Conservation (phyloP, 2,888 invertebrate genomes). For the Pachydiplax longipennis region DNA sequence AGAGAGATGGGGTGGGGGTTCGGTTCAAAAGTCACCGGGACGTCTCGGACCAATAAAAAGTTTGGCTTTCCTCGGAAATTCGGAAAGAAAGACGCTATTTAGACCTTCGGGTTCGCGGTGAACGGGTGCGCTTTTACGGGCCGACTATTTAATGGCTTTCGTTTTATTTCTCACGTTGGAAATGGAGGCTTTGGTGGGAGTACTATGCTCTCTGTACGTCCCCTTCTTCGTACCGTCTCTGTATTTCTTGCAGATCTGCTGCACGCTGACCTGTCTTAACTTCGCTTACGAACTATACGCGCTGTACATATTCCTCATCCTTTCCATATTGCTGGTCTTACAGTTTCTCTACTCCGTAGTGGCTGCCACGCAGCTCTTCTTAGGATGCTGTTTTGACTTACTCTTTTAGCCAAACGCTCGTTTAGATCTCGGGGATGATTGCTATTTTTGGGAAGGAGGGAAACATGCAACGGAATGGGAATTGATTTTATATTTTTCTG, state of each 20-base stretch:
- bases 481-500: too few relatives aligned
- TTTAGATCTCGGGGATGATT: too few relatives aligned
- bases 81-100: not conserved
- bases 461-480: too few relatives aligned
- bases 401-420: too few relatives aligned
- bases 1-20: not conserved
- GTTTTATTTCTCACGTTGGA: not conserved
- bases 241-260: not conserved
- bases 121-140: not conserved
- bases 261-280: not conserved
- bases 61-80: not conserved
- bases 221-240: not conserved
- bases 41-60: not conserved
- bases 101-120: not conserved
- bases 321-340: not conserved
- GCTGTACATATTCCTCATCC: not conserved
- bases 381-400: too few relatives aligned
- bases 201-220: not conserved
- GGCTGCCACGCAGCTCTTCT: not conserved
- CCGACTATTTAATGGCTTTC: not conserved
- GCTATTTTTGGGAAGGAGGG: too few relatives aligned
- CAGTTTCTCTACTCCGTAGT: not conserved
- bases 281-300: not conserved
- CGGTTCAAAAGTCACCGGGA: not conserved
- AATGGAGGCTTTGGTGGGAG: not conserved